Evolutionary conservation across 2,888 invertebrate genomes (phyloP), one percentile per base, ranked within the genome.

Genomic region (Busseola fusca): DNA sequence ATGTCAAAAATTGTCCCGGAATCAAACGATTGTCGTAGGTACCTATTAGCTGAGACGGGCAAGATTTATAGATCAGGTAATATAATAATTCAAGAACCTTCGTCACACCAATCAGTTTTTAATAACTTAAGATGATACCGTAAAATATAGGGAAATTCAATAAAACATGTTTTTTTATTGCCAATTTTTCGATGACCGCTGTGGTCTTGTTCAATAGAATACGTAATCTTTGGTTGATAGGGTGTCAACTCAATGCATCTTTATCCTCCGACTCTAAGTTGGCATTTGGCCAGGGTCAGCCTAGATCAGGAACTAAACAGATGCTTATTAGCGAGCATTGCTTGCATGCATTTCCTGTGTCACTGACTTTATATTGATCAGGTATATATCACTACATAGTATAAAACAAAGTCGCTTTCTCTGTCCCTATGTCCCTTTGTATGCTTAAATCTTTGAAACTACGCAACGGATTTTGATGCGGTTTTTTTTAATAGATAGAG

Each of bases 1-100:
- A 91, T 91, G 89, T 86, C 88, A 87, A 85, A 83, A 86, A 86
- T 71, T 85, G 84, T 82, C 78, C 86, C 87, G 88, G 88, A 86
- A 85, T 83, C 74, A 73, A 81, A 58, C 25, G 67, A 70, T 66
- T 69, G 45, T n/a, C 65, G 45, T 34, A 34, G 6, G 6, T 34
- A 34, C 34, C 34, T 34, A 40, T 69, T 63, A 71, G 70, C 37
- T 30, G 42, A 40, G 52, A 62, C 57, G 9, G 45, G 30, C 50
- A 48, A 63, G 59, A 75, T 60, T 65, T 64, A 74, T 80, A 50
- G 34, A 21, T 45, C 59, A 40, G 34, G 42, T 50, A 63, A 42
- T 48, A 57, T 1, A 25, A 57, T 1, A 25, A 52, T 62, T 67
- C 25, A 12, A 10, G 16, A 48, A 25, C 10, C 25, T 37, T 37